Conservation (phyloP, 2,797 vertebrate genomes). For the Nothura maculosa region DNA sequence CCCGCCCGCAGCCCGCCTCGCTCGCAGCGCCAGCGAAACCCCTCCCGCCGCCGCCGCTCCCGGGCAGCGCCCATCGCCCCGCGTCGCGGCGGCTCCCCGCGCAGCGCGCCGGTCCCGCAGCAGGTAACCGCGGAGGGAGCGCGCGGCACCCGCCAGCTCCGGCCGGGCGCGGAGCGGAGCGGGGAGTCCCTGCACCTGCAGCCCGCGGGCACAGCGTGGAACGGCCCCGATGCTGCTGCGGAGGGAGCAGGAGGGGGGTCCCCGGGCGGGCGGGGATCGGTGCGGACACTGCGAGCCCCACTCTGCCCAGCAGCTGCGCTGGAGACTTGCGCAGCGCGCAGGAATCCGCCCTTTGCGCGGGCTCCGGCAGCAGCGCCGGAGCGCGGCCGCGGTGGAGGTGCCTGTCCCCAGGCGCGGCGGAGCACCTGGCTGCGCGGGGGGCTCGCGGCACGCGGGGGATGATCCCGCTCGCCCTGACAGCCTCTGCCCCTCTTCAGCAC, state of each 20-base stretch:
- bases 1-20: constrained; percentile 19
- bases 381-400: not conserved
- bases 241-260: not conserved
- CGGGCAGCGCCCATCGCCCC: not conserved
- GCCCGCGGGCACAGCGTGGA: not conserved
- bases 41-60: not conserved
- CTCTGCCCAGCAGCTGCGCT: not conserved
- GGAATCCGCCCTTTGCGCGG: not conserved
- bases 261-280: not conserved
- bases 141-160: too few species aligned
- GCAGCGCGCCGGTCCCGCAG: not conserved
- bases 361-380: not conserved
- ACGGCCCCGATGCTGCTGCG: not conserved
- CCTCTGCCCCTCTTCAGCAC: not conserved
- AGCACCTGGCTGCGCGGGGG: constrained; percentile 30
- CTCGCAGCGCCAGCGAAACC: constrained; percentile 6
- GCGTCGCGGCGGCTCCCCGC: not conserved
- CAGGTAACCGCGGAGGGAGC: constrained; percentile 29
- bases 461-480: not conserved
- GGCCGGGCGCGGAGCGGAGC: not conserved
- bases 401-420: not conserved
- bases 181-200: too few species aligned
- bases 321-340: not conserved
- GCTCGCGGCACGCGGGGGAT: not conserved
- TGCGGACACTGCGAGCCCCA: fast-evolving